Percentiles rank a stretch among this genome's conserved stretches.
phyloP scores from a whole-genome alignment of 2,113 vertebrate species.

The Anas platyrhynchos region DNA sequence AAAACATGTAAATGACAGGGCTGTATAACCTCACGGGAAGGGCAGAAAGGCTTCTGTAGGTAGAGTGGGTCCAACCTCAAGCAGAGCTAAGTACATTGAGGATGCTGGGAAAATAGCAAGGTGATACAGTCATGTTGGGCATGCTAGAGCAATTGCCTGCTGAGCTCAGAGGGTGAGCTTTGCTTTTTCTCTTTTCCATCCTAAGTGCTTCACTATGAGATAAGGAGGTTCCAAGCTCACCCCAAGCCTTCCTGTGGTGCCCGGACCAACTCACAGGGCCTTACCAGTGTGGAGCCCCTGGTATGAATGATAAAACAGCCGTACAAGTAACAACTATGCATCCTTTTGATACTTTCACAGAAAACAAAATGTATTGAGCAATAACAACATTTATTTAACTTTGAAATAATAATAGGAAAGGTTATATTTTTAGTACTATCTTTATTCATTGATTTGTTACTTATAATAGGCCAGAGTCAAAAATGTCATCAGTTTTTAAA shows the following conservation, averaged over 20 bases:
- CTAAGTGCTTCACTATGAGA: background rate
- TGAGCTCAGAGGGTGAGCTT: background rate
- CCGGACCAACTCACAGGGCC: background rate
- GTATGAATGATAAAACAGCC: background rate
- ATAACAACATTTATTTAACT: background rate
- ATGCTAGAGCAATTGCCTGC: background rate
- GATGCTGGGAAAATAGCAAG: background rate
- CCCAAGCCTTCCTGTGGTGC: background rate
- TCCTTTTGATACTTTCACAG: background rate
- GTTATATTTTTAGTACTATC: background rate
- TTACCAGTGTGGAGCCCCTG: background rate
- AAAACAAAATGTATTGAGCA: background rate
- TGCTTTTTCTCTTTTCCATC: background rate
- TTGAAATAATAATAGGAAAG: background rate
- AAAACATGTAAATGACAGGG: background rate
- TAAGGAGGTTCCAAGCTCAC: background rate
- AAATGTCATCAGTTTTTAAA: background rate
- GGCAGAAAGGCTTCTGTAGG: background rate
- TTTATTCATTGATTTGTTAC: background rate
- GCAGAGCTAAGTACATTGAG: background rate
- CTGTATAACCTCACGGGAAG: background rate
- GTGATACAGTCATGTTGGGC: fast-evolving
- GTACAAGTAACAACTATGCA: background rate
- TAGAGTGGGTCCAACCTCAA: background rate
- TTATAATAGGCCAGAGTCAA: background rate